These are phyloP conservation scores for Rhogogaster chlorosoma DNA, from an alignment of 2,888 invertebrate genomes.

Conservation along the genomic window DNA sequence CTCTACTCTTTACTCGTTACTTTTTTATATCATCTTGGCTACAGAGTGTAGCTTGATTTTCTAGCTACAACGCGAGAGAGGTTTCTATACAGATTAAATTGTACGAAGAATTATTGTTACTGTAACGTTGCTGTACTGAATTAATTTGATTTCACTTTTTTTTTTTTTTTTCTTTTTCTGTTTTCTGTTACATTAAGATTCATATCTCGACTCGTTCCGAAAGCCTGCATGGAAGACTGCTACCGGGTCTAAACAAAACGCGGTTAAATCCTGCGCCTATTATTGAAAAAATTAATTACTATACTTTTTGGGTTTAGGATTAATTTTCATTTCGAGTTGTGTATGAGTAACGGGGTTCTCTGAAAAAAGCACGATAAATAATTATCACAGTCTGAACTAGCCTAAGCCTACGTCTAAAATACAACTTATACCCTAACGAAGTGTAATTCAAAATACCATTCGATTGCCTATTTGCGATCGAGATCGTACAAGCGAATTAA, in stretches of 20 bases:
- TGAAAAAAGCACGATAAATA: constrained; percentile 71
- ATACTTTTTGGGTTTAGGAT: background rate
- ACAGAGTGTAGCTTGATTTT: constrained; percentile 23
- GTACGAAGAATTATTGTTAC: constrained; percentile 27
- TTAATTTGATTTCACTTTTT: background rate
- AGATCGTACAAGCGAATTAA: constrained; percentile 34
- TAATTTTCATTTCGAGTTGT: constrained; percentile 26
- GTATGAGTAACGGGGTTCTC: constrained; percentile 53
- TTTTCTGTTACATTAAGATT: background rate
- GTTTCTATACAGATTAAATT: constrained; percentile 19
- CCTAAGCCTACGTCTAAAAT: constrained; percentile 65
- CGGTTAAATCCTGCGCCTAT: constrained; percentile 25
- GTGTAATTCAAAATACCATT: constrained; percentile 29
- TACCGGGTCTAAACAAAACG: constrained; percentile 27
- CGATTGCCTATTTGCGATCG: constrained; percentile 16
- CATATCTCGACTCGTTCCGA: constrained; percentile 30
- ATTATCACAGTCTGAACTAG: constrained; percentile 76
- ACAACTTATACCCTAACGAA: constrained; percentile 51
- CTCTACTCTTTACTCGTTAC: constrained; percentile 7
- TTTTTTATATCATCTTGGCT: constrained; percentile 26
- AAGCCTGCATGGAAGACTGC: constrained; percentile 36
- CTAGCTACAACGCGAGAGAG: constrained; percentile 1
- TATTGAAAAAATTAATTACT: background rate
- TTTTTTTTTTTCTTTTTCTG: background rate
- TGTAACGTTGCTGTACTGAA: constrained; percentile 22